Conservation (phyloP, 2,888 invertebrate genomes). For the Euproctis similis region DNA sequence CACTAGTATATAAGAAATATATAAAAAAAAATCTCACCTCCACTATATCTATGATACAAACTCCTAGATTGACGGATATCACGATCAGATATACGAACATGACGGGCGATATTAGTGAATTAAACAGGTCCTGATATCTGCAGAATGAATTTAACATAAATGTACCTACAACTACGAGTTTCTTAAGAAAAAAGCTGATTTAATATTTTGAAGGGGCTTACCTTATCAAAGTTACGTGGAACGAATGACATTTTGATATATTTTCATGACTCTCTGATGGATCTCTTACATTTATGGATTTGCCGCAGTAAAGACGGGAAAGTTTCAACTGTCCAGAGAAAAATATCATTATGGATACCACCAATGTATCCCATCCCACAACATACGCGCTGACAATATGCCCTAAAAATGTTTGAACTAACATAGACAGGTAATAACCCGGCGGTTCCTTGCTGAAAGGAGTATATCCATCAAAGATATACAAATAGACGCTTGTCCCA, state of each 20-base stretch:
- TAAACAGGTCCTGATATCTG: constrained; percentile 41
- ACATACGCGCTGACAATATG: constrained; percentile 40
- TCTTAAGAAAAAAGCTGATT: not conserved
- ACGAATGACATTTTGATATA: constrained; percentile 39
- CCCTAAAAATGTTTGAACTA: constrained; percentile 41
- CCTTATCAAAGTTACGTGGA: constrained; percentile 32
- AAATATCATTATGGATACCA: constrained; percentile 49
- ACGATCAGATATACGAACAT: constrained; percentile 52
- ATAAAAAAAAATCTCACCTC: constrained; percentile 27
- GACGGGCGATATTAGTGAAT: constrained; percentile 39
- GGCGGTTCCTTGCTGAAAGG: constrained; percentile 41
- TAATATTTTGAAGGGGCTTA: constrained; percentile 23
- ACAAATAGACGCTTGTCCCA: constrained; percentile 35
- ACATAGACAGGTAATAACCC: constrained; percentile 45
- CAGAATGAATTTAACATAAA: constrained; percentile 10
- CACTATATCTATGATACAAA: constrained; percentile 45
- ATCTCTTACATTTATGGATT: constrained; percentile 21
- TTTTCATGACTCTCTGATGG: constrained; percentile 28
- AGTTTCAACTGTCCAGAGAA: constrained; percentile 50
- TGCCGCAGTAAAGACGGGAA: constrained; percentile 30
- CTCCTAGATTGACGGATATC: constrained; percentile 47
- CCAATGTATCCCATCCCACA: constrained; percentile 47
- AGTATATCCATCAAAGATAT: constrained; percentile 45
- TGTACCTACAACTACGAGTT: too few species aligned
- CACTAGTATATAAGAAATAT: too few species aligned